Evolutionary conservation across 2,888 invertebrate genomes (phyloP).

Genomic region (Scrobipalpa costella): DNA sequence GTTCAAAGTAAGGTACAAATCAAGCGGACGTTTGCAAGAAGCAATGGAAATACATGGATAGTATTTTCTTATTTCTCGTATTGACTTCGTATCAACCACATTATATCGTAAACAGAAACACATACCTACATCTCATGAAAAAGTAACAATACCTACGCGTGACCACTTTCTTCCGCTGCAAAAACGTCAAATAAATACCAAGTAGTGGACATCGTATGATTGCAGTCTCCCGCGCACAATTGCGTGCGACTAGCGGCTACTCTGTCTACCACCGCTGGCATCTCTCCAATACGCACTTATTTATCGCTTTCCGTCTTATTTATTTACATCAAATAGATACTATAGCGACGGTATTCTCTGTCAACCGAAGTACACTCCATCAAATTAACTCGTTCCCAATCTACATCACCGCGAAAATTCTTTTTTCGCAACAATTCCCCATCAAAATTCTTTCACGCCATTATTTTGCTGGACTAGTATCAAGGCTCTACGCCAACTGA

Average conservation of each 20-base stretch:
- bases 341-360: slow-evolving; percentile 20
- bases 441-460: not conserved
- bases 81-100: not conserved
- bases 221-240: slow-evolving; percentile 35
- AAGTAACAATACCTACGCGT: slow-evolving; percentile 24
- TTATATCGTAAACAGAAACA: too few species aligned
- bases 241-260: slow-evolving; percentile 26
- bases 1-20: too few species aligned
- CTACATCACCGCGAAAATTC: slow-evolving; percentile 1
- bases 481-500: slow-evolving; percentile 10
- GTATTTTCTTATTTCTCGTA: not conserved
- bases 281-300: slow-evolving; percentile 57
- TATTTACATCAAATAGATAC: slow-evolving; percentile 55
- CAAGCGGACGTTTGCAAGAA: not conserved
- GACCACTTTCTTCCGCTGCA: slow-evolving; percentile 31
- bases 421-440: not conserved
- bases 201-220: slow-evolving; percentile 38
- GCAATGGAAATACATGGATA: not conserved
- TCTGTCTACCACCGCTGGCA: slow-evolving; percentile 44
- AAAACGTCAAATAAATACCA: slow-evolving; percentile 35
- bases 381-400: not conserved
- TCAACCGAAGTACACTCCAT: slow-evolving; percentile 11
- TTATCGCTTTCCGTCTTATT: slow-evolving; percentile 60
- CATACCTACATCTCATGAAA: slow-evolving; percentile 3
- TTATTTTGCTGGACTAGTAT: slow-evolving; percentile 14